Evolutionary conservation across 2,113 vertebrate genomes (phyloP).

Genomic region (Vidua macroura): DNA sequence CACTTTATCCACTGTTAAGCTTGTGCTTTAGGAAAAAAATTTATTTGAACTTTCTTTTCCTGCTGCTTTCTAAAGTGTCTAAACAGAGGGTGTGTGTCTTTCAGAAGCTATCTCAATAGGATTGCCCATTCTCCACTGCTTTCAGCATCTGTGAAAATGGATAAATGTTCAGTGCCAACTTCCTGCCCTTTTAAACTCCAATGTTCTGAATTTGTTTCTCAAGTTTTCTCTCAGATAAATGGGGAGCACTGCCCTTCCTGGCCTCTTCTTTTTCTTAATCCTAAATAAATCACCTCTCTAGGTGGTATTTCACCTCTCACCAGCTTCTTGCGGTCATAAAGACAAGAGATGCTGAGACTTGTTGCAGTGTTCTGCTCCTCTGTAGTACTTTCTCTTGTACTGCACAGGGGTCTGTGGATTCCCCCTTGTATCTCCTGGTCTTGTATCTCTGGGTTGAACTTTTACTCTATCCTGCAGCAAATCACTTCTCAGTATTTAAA

Average conservation of each 20-base stretch:
- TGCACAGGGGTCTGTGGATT: background rate
- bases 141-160: conserved; percentile 14
- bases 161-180: conserved; percentile 7
- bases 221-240: background rate
- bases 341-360: background rate
- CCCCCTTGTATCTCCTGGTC: background rate
- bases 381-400: background rate
- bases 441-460: background rate
- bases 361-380: background rate
- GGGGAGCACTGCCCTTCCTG: background rate
- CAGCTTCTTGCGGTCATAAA: background rate
- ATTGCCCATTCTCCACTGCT: background rate
- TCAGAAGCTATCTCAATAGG: conserved; percentile 26
- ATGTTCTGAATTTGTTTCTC: background rate
- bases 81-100: background rate
- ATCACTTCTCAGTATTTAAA: background rate
- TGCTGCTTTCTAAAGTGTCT: conserved; percentile 31
- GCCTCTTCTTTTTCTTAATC: conserved; percentile 14
- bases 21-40: conserved; percentile 35
- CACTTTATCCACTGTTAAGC: conserved; percentile 39
- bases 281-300: background rate
- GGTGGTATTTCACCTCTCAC: background rate
- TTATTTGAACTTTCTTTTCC: conserved; percentile 53
- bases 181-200: conserved; percentile 17
- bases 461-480: background rate